These are phyloP conservation scores for Camponotus floridanus DNA, from an alignment of 1,140 invertebrate genomes.

Conservation along the genomic window DNA sequence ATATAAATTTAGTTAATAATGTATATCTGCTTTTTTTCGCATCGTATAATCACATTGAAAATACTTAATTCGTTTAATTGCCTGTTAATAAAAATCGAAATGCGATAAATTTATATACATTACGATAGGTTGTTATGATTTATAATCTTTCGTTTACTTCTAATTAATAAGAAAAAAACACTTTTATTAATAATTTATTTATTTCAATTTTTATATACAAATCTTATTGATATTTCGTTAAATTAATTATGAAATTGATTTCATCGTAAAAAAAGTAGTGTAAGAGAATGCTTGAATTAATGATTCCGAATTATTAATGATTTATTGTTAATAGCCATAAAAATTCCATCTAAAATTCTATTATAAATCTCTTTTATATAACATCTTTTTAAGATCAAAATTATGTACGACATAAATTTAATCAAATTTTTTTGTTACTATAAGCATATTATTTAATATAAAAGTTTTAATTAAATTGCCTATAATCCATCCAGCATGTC, in stretches of 20 bases:
- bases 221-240: neutral
- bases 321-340: too few relatives aligned
- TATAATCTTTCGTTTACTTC: neutral
- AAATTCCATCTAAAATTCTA: neutral
- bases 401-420: neutral
- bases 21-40: constrained; percentile 49
- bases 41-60: constrained; percentile 62
- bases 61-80: constrained; percentile 66
- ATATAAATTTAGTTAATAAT: constrained; percentile 69
- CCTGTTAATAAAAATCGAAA: neutral
- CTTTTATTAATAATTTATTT: neutral
- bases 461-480: neutral
- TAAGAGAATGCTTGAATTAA: neutral
- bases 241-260: neutral
- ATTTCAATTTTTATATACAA: neutral
- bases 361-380: neutral
- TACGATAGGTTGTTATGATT: neutral
- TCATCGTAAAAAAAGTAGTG: neutral
- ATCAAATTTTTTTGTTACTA: neutral
- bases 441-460: neutral
- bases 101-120: constrained; percentile 53
- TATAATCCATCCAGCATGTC: neutral
- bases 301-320: too few relatives aligned
- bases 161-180: constrained; percentile 36
- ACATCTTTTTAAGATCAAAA: neutral